Evolutionary conservation across 2,797 vertebrate species (phyloP), one percentile per base, ranked within the genome.

Genomic region (Pitangus sulphuratus): DNA sequence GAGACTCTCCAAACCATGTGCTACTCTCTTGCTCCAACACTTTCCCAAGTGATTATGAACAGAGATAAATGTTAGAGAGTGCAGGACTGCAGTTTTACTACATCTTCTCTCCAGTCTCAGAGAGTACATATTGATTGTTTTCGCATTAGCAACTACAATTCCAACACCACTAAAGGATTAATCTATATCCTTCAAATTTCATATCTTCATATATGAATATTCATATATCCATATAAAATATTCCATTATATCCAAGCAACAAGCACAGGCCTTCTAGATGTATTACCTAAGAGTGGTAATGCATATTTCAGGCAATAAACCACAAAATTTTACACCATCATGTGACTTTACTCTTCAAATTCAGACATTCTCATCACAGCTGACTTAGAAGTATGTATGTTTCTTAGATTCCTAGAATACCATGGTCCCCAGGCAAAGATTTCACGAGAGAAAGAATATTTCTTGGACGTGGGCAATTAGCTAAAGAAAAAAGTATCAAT

Each of bases 381-480:
- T 45, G 33, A 48, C 69, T 92, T 89, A 60, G 64, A 89, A 77
- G 18, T 56, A 45, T 2, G 3, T 30, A 10, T 1, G 0, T 83
- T 90, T 90, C 60, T 47, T 64, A 80, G 48, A 45, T 75, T 92
- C 18, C n/a, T 57, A 4, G 19, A 68, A 17, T 70, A 64, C 15
- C 17, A 5, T 58, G 5, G 9, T 89, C 64, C 64, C 40, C 57
- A 77, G 39, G 57, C 71, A 94, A 92, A 79, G 39, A 85, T 87
- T 94, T 87, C 4, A 40, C 61, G 35, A 57, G 16, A 70, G 35
- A 68, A 69, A 42, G 39, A 90, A 56, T 80, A 89, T 93, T 94
- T 13, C 53, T 87, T 91, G 84, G 69, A 89, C 95, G 60, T 48
- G 44, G 17, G 48, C 53, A 95, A 95, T 93, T 95, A 93, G 60